A percentile compares a stretch with the other conserved stretches of the same genome.
Evolutionary conservation across 2,797 vertebrate species (phyloP).

Genomic region (Discoglossus pictus): DNA sequence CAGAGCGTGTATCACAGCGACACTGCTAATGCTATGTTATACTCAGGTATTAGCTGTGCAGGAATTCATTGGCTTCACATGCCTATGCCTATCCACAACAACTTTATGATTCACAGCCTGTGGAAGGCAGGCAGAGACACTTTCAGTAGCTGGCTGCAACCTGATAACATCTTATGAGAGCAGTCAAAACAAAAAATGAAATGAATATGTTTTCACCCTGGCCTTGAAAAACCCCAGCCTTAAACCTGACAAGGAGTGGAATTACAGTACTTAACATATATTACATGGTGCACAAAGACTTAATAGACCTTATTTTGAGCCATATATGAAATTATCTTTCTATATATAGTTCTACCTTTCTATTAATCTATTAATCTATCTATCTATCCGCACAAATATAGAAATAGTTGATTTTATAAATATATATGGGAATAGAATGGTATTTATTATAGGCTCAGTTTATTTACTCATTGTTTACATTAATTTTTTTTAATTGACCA

Average conservation of each 20-base stretch:
- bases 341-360: too few relatives aligned
- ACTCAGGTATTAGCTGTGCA: background rate
- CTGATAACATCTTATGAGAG: conserved; percentile 32
- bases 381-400: too few relatives aligned
- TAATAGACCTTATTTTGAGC: too few relatives aligned
- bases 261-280: background rate
- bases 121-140: conserved; percentile 19
- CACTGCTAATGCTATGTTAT: background rate
- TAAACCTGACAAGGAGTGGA: conserved; percentile 14
- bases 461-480: too few relatives aligned
- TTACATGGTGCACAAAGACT: too few relatives aligned
- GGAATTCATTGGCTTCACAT: conserved; percentile 15
- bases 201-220: conserved; percentile 46
- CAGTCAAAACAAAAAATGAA: conserved; percentile 46
- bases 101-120: conserved; percentile 31
- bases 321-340: too few relatives aligned
- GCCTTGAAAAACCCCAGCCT: conserved; percentile 34
- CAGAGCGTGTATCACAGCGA: background rate
- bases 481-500: too few relatives aligned
- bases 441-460: too few relatives aligned
- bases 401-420: too few relatives aligned
- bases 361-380: too few relatives aligned
- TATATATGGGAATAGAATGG: too few relatives aligned
- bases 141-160: conserved; percentile 33
- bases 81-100: conserved; percentile 29